Evolutionary conservation across 2,797 vertebrate genomes (phyloP), one percentile per base, ranked within the genome.

Genomic region (Poeciliopsis paucimaculata): DNA sequence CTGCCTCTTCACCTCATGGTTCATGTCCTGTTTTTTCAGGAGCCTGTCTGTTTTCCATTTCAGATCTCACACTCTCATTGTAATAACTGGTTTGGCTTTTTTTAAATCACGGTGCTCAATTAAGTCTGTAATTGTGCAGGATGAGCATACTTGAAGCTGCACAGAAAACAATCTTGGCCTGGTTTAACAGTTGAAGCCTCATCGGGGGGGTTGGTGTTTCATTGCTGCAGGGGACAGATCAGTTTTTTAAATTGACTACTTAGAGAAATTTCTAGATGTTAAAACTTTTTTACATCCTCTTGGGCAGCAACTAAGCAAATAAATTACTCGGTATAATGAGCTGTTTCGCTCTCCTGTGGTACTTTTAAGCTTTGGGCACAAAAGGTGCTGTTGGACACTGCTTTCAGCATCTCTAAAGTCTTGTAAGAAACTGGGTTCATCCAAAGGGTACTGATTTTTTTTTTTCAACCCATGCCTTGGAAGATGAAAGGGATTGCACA

Each of bases 241-340:
- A 34, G 89, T 88, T 94, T 89, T 87, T 92, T 94, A 34, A 94
- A 95, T 92, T 85, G 80, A 86, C 91, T 87, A 89, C 94, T 94
- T 93, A 91, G 82, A 86, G 87, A 93, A 92, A 93, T 90, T 92
- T 94, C 87, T 92, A 88, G 86, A 93, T 93, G 89, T 93, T 91
- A 88, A 93, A 93, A 93, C 86, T 68, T 92, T 94, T 93, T 88
- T 84, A 68, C 77, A 28, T 85, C 79, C 93, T 92, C 79, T 70
- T 84, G 86, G 90, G 92, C 92, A 76, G 74, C 82, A 28, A 80
- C 90, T 94, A 91, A 92, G 88, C 90, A 95, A 95, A 95, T 94
- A 94, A 87, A 94, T 94, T 87, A 93, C 89, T 84, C 83, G 77
- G 76, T 88, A 89, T 95, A 95, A 95, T 93, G 87, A 95, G 91